A percentile compares a stretch with the other conserved stretches of the same genome.
Conservation (phyloP, 2,113 vertebrate species). For the Nannospalax galili region DNA sequence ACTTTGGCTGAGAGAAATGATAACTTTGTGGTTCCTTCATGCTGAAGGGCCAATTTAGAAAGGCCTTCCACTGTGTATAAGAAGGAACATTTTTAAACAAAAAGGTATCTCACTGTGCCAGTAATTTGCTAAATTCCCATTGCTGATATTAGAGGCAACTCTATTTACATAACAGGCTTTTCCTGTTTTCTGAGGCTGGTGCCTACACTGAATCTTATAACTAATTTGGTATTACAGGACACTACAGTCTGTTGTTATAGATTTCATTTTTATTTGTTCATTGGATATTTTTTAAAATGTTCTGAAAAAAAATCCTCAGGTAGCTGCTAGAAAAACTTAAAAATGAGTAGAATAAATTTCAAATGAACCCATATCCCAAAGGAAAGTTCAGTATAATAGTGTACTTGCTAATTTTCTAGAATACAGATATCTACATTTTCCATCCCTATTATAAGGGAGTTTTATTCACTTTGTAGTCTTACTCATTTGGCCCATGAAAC, state of each 20-base stretch:
- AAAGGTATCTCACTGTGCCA: conserved; percentile 59
- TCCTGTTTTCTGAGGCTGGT: conserved; percentile 19
- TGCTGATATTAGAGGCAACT: conserved; percentile 54
- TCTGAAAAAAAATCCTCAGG: conserved; percentile 53
- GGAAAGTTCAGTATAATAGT: conserved; percentile 1
- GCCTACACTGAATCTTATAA: conserved; percentile 57
- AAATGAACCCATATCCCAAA: not conserved
- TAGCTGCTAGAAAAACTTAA: conserved; percentile 45
- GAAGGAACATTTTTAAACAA: not conserved
- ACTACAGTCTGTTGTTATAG: conserved; percentile 57
- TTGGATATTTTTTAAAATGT: conserved; percentile 70
- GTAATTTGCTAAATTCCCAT: conserved; percentile 63
- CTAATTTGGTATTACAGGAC: conserved; percentile 68
- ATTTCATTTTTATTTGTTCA: conserved; percentile 77
- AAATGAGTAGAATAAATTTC: conserved; percentile 53
- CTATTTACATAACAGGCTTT: conserved; percentile 48
- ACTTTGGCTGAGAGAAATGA: conserved; percentile 63
- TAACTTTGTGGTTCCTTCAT: not conserved
- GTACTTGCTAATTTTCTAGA: not conserved
- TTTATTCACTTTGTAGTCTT: not conserved
- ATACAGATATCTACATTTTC: not conserved
- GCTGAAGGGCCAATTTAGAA: not conserved
- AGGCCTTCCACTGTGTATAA: conserved; percentile 34
- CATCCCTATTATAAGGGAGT: not conserved
- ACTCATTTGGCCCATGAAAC: not conserved